Evolutionary conservation across 2,113 vertebrate species (phyloP).

Genomic region (Psittacara wagleri): DNA sequence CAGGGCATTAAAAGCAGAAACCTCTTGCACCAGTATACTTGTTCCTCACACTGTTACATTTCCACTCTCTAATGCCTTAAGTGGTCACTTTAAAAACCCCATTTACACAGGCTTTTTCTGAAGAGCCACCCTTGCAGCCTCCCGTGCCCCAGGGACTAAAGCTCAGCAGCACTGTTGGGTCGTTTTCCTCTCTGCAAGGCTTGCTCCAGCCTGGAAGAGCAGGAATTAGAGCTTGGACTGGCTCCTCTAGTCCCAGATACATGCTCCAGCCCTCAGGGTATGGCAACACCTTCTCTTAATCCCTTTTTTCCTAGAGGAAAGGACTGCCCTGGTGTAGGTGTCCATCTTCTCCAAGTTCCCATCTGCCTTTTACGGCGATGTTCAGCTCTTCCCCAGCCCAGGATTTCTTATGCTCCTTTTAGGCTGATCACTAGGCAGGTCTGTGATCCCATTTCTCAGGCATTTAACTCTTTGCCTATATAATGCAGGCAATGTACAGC

Average conservation of each 20-base stretch:
- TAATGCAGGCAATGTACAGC: not conserved
- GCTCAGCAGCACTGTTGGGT: not conserved
- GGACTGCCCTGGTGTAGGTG: not conserved
- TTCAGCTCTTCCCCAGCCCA: not conserved
- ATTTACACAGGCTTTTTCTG: not conserved
- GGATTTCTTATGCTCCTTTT: not conserved
- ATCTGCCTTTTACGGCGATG: not conserved
- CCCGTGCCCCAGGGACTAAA: not conserved
- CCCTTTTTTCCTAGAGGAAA: not conserved
- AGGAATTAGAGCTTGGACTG: not conserved
- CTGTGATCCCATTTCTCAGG: not conserved
- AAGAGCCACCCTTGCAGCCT: not conserved
- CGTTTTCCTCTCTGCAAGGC: accelerated
- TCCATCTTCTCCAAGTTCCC: not conserved
- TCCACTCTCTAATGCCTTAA: not conserved
- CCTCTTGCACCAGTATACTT: not conserved
- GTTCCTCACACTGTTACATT: not conserved
- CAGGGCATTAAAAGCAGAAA: not conserved
- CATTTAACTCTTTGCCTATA: not conserved
- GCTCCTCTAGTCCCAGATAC: not conserved
- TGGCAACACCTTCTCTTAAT: not conserved
- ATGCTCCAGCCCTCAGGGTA: not conserved
- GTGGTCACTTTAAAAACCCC: not conserved
- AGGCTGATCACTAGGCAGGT: not conserved
- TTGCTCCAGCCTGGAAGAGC: not conserved